Evolutionary conservation across 2,888 invertebrate genomes (phyloP), one percentile per base, ranked within the genome.

Genomic region (Coenonympha glycerion): DNA sequence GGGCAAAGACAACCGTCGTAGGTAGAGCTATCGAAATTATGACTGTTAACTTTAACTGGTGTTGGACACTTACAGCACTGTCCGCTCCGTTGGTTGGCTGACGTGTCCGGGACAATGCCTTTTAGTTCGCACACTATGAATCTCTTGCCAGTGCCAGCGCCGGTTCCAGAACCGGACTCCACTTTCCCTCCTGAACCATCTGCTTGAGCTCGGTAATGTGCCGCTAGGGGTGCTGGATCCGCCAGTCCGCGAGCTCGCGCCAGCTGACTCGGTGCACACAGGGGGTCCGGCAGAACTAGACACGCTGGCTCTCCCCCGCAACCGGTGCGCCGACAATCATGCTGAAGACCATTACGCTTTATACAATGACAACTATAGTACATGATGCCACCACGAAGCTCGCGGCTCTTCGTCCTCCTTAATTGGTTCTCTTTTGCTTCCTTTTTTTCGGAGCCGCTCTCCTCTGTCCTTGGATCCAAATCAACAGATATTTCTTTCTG

Each of bases 321-420:
- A 22, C 85, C 87, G 1, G 84, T 84, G 24, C 89, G 80, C 22
- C 88, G 86, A 65, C 90, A 90, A 53, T 88, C 86, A 61, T 90
- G 90, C 64, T 90, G 90, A 24, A 90, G 76, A 16, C 90, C 90
- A 60, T 90, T 90, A 49, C 89, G 86, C 59, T 89, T 89, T 52
- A 88, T 85, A 65, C 90, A 90, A 62, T 88, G 87, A 63, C 90
- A 90, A 58, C 89, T 88, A 51, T 86, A 85, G 64, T 88, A 86
- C 76, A 90, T 83, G 33, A 87, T 71, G 16, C 90, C 88, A 51
- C 86, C 88, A 24, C 90, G 81, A 55, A 90, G 70, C 65, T 89
- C 89, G 49, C 89, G 83, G 65, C 88, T 87, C 58, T 83, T 86
- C 5, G 76, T 83, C 64, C 83, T 73, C 66, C 81, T 82, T 49